Evolutionary conservation across 2,888 invertebrate species (phyloP), one percentile per base, ranked within the genome.

Genomic region (Xylota sylvarum): DNA sequence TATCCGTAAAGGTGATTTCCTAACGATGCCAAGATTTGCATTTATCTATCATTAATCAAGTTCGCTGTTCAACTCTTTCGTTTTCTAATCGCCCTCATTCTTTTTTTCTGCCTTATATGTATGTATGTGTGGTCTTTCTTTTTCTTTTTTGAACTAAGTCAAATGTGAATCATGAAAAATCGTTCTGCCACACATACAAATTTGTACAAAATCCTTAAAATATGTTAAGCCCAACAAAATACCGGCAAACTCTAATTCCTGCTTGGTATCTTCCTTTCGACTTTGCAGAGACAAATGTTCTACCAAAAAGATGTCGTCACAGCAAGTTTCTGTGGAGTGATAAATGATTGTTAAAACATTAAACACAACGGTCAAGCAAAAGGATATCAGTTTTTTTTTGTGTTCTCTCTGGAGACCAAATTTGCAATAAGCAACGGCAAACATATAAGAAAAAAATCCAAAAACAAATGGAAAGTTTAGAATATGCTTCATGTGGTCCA

Each of bases 341-440:
- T 86, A 86, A 86, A 86, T 86, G 86, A 82, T 81, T 73, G 19
- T 40, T 50, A 56, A 82, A 69, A 67, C 48, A 78, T 50, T 77
- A 64, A 32, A 74, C 72, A 77, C 76, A 76, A 76, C 50, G 55
- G 48, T 73, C 73, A 69, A 56, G 56, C 27, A 73, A 62, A 80
- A 73, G 69, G 78, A 78, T 79, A 60, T 60, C 40, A 50, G 40
- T 70, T 56, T 48, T 27, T 40, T 52, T 62, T 55, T 37, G 27
- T 69, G 46, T 35, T 62, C 30, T 19, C 37, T 56, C 32, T 50
- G n/a, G 55, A 67, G 12, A 73, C 55, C 32, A 46, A 30, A 62
- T 62, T 69, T 67, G 17, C 46, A 35, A 35, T 52, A 50, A 4
- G 27, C 35, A 48, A 52, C 17, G n/a, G 30, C 67, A 48, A 17